These are phyloP conservation scores for Mantis religiosa DNA, from an alignment of 2,888 invertebrate genomes.

Conservation along the genomic window DNA sequence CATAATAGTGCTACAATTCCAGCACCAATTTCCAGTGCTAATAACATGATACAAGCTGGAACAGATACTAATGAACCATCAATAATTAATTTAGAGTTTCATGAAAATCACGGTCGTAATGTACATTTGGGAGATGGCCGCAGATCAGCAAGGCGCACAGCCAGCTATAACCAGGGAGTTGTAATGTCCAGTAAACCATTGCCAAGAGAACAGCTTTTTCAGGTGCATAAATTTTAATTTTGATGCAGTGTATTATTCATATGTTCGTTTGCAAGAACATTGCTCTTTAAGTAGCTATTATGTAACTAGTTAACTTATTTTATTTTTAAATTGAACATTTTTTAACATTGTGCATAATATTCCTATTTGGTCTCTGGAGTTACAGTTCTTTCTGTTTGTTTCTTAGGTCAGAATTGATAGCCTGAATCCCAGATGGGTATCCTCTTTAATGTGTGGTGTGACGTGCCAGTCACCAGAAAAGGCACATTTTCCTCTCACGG, in stretches of 20 bases:
- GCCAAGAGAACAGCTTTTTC: conserved; percentile 62
- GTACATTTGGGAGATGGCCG: conserved; percentile 63
- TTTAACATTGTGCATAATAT: too few relatives aligned
- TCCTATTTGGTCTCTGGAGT: too few relatives aligned
- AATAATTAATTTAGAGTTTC: conserved; percentile 53
- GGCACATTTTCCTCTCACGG: conserved; percentile 62
- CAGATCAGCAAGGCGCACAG: conserved; percentile 64
- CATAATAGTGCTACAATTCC: background rate
- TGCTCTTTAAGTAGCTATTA: too few relatives aligned
- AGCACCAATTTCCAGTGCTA: background rate
- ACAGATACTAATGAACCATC: background rate
- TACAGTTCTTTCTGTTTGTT: conserved; percentile 14
- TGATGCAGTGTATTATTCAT: background rate
- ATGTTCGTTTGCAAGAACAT: background rate
- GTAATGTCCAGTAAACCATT: conserved; percentile 65
- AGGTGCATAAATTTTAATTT: conserved; percentile 47
- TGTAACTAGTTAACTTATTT: too few relatives aligned
- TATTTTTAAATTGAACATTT: too few relatives aligned
- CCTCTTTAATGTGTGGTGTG: conserved; percentile 73
- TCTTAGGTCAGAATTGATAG: conserved; percentile 68
- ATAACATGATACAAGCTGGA: background rate
- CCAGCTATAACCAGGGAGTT: conserved; percentile 81
- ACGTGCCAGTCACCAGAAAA: conserved; percentile 68
- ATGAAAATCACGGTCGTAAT: conserved; percentile 80
- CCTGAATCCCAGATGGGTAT: conserved; percentile 69